Evolutionary conservation across 2,113 vertebrate species (phyloP).

Genomic region (Agapornis roseicollis): DNA sequence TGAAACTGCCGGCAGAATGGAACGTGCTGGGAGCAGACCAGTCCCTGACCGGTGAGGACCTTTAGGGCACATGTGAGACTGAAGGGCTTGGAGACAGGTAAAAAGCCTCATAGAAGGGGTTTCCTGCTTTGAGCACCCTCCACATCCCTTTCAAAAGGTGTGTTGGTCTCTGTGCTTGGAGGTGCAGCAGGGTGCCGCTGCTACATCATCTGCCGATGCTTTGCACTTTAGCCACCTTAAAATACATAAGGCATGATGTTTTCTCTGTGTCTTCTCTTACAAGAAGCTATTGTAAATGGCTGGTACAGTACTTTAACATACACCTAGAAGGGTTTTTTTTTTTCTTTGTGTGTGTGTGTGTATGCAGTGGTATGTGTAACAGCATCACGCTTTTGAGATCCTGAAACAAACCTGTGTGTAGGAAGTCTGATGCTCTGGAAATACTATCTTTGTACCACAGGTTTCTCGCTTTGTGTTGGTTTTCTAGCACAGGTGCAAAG

Average conservation of each 20-base stretch:
- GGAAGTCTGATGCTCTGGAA: neutral
- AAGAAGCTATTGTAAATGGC: neutral
- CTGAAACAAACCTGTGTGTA: neutral
- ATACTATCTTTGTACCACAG: neutral
- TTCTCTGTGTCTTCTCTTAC: neutral
- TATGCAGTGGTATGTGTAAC: neutral
- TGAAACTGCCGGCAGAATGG: conserved; percentile 87
- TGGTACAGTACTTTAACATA: neutral
- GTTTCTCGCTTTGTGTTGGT: rapidly evolving
- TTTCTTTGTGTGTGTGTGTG: too few species aligned
- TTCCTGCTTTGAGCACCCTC: neutral
- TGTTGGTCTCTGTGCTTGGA: neutral
- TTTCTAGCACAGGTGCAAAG: neutral
- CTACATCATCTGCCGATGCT: neutral
- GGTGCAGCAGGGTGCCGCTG: rapidly evolving
- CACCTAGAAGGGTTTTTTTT: rapidly evolving
- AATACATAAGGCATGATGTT: neutral
- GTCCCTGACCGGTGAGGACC: conserved; percentile 65
- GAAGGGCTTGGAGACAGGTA: neutral
- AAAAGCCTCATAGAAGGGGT: neutral
- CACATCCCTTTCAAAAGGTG: neutral
- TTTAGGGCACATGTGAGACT: neutral
- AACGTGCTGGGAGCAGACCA: conserved; percentile 84
- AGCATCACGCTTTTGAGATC: neutral
- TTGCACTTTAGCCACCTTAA: neutral